These are phyloP conservation scores for Drosophila atripex DNA, from an alignment of 2,888 invertebrate genomes.

Conservation along the genomic window DNA sequence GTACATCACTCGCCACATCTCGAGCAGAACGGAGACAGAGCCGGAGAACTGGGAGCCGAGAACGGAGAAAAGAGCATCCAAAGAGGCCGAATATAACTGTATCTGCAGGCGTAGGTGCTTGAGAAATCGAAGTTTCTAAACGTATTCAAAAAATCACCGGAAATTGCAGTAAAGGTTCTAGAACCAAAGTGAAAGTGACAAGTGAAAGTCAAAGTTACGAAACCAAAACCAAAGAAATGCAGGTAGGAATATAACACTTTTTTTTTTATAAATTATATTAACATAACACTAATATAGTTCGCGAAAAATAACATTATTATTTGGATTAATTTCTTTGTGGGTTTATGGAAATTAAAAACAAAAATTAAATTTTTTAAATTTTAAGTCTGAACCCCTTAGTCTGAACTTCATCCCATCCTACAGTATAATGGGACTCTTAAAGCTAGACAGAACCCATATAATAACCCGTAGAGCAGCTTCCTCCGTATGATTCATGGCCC, in stretches of 20 bases:
- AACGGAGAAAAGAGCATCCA: not conserved
- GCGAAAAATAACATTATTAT: not conserved
- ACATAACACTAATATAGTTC: not conserved
- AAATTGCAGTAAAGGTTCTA: constrained; percentile 26
- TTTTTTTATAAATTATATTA: not conserved
- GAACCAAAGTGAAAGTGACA: constrained; percentile 34
- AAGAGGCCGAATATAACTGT: constrained; percentile 1
- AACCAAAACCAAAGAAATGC: constrained; percentile 17
- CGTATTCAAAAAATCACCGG: not conserved
- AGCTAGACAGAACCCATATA: not conserved
- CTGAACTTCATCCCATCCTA: not conserved
- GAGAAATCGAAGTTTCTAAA: constrained; percentile 8
- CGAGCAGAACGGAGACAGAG: constrained; percentile 37
- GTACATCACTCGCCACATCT: constrained; percentile 69
- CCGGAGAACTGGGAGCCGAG: constrained; percentile 10
- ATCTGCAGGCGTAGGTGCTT: constrained; percentile 6
- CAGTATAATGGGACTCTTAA: not conserved
- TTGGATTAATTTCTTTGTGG: no score
- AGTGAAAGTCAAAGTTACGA: constrained; percentile 20
- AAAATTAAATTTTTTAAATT: no score
- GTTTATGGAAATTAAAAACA: no score
- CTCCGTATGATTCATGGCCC: constrained; percentile 15
- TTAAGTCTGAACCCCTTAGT: no score
- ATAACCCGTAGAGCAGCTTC: constrained; percentile 17
- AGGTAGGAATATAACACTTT: constrained; percentile 24